Evolutionary conservation across 2,113 vertebrate genomes (phyloP).

Genomic region (Microcebus jonahi): DNA sequence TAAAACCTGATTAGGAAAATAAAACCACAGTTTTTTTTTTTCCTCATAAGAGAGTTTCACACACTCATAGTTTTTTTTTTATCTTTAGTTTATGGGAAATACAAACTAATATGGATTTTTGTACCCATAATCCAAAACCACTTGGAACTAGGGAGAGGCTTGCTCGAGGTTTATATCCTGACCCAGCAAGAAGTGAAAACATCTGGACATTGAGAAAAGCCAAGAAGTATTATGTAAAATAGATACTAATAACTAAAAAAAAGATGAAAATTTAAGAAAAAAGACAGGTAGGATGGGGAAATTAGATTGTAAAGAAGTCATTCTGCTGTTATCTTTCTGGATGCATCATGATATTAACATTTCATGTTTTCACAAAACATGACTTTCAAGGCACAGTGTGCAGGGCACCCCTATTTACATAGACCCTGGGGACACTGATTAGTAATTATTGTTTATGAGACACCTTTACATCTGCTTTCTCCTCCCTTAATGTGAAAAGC

Average conservation of each 20-base stretch:
- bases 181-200: not conserved
- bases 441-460: not conserved
- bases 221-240: not conserved
- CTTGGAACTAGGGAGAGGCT: not conserved
- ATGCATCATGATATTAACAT: not conserved
- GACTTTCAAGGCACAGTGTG: rapidly evolving
- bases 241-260: not conserved
- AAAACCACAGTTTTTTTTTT: not conserved
- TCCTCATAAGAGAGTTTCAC: not conserved
- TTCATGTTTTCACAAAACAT: not conserved
- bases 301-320: not conserved
- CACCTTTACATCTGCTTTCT: not conserved
- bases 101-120: not conserved
- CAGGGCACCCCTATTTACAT: not conserved
- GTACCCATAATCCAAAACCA: not conserved
- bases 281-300: not conserved
- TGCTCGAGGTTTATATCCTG: not conserved
- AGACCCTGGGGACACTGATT: not conserved
- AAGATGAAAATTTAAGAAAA: not conserved
- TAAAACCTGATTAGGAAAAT: not conserved
- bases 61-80: not conserved
- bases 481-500: not conserved
- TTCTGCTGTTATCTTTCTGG: not conserved
- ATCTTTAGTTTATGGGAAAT: not conserved
- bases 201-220: not conserved